These are phyloP conservation scores for Arenaria interpres DNA, from an alignment of 2,113 vertebrate species.

Conservation along the genomic window DNA sequence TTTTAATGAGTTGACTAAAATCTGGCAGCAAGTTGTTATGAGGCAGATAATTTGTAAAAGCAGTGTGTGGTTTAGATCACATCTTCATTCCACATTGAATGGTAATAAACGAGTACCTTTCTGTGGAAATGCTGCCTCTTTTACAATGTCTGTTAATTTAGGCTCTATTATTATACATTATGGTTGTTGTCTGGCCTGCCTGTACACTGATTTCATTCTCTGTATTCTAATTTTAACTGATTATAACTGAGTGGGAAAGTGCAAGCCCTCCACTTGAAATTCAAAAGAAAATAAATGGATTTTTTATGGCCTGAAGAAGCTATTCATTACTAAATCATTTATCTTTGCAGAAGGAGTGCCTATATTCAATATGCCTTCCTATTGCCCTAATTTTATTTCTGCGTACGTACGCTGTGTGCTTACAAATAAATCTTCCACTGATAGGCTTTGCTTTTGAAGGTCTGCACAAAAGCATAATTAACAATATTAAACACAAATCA, in stretches of 20 bases:
- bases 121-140: background rate
- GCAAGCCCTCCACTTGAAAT: constrained; percentile 71
- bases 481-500: constrained; percentile 22
- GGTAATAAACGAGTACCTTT: background rate
- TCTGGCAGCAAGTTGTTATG: background rate
- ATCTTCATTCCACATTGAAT: background rate
- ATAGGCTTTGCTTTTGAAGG: background rate
- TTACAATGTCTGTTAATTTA: constrained; percentile 29
- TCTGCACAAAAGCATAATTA: constrained; percentile 42
- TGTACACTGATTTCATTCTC: constrained; percentile 13
- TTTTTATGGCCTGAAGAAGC: constrained; percentile 78
- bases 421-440: constrained; percentile 38
- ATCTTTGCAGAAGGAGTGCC: constrained; percentile 69
- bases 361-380: constrained; percentile 43
- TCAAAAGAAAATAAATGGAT: constrained; percentile 79
- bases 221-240: constrained; percentile 68
- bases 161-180: constrained; percentile 25
- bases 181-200: constrained; percentile 57
- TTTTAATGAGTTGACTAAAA: background rate
- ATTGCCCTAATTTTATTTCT: constrained; percentile 67
- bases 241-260: constrained; percentile 67
- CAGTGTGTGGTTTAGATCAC: background rate
- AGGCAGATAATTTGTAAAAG: background rate
- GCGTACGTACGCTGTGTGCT: constrained; percentile 14
- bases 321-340: constrained; percentile 79